A percentile compares a stretch with the other conserved stretches of the same genome.
These are phyloP conservation scores for Chironomus tentans DNA, from an alignment of 2,888 invertebrate genomes.

Conservation along the genomic window DNA sequence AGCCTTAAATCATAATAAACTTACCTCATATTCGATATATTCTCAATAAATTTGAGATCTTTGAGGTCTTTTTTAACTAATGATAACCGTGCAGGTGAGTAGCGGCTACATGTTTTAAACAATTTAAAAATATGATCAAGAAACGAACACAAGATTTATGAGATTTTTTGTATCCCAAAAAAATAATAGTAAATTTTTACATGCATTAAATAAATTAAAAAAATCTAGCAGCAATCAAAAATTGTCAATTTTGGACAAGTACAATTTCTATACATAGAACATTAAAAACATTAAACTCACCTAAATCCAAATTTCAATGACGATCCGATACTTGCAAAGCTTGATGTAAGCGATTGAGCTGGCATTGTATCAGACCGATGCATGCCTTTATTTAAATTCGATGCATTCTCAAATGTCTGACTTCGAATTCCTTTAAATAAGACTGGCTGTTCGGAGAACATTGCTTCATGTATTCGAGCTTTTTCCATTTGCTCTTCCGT, in stretches of 20 bases:
- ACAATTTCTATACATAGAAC: neutral
- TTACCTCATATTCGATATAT: conserved; percentile 66
- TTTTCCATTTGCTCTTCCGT: conserved; percentile 30
- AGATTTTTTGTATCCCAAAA: neutral
- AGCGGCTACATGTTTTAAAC: conserved; percentile 53
- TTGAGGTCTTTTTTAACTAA: conserved; percentile 68
- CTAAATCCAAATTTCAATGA: conserved; percentile 78
- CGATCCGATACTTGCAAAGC: conserved; percentile 70
- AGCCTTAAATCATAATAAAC: conserved; percentile 33
- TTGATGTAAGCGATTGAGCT: conserved; percentile 61
- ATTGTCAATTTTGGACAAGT: neutral
- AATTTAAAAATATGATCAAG: neutral
- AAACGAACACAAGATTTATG: neutral
- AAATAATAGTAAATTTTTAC: neutral
- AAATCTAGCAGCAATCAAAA: neutral
- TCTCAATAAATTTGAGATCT: conserved; percentile 73
- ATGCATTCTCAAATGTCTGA: conserved; percentile 51
- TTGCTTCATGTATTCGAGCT: conserved; percentile 34
- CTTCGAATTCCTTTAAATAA: conserved; percentile 53
- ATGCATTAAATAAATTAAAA: neutral
- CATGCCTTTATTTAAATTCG: conserved; percentile 43
- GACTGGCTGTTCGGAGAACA: conserved; percentile 57
- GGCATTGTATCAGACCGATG: conserved; percentile 69
- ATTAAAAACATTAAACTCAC: conserved; percentile 43
- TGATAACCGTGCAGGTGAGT: conserved; percentile 73